Evolutionary conservation across 2,888 invertebrate species (phyloP).

Genomic region (Eumacrocentrus americanus): DNA sequence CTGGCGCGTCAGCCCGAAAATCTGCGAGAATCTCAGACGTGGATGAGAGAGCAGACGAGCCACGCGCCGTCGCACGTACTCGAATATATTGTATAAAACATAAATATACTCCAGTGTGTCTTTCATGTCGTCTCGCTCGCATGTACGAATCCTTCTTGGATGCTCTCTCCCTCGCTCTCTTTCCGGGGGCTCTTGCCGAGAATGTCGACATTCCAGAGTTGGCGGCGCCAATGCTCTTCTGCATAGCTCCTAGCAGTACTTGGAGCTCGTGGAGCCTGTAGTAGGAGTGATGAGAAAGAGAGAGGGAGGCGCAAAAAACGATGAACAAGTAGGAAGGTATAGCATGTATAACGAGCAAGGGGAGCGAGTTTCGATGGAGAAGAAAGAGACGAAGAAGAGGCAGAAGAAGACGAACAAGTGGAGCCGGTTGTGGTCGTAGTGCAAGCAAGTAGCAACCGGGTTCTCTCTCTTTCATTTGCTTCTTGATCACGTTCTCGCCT

Average conservation of each 20-base stretch:
- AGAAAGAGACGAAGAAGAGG: slow-evolving; percentile 21
- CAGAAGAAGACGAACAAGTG: slow-evolving; percentile 13
- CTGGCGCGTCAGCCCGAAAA: neutral
- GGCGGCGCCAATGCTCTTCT: slow-evolving; percentile 28
- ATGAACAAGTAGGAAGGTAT: slow-evolving; percentile 22
- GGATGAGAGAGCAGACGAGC: neutral
- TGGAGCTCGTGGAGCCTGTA: slow-evolving; percentile 29
- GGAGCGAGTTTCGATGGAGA: slow-evolving; percentile 22
- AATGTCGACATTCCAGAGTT: slow-evolving; percentile 19
- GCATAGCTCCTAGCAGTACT: slow-evolving; percentile 18
- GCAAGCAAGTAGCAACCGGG: slow-evolving; percentile 16
- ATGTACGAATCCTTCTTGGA: slow-evolving; percentile 1
- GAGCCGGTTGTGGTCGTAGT: slow-evolving; percentile 8
- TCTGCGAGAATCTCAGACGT: neutral
- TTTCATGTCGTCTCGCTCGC: slow-evolving; percentile 3
- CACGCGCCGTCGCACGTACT: neutral
- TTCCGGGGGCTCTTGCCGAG: neutral
- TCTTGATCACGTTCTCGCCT: slow-evolving; percentile 26
- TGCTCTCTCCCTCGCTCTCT: neutral
- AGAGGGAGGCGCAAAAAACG: slow-evolving; percentile 10
- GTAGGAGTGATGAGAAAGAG: slow-evolving; percentile 18
- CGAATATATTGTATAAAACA: slow-evolving; percentile 13
- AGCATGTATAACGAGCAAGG: slow-evolving; percentile 14
- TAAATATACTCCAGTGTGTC: slow-evolving; percentile 18
- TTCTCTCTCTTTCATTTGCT: slow-evolving; percentile 8